These are phyloP conservation scores for Pedetes capensis DNA, from an alignment of 2,113 vertebrate species.

Conservation along the genomic window DNA sequence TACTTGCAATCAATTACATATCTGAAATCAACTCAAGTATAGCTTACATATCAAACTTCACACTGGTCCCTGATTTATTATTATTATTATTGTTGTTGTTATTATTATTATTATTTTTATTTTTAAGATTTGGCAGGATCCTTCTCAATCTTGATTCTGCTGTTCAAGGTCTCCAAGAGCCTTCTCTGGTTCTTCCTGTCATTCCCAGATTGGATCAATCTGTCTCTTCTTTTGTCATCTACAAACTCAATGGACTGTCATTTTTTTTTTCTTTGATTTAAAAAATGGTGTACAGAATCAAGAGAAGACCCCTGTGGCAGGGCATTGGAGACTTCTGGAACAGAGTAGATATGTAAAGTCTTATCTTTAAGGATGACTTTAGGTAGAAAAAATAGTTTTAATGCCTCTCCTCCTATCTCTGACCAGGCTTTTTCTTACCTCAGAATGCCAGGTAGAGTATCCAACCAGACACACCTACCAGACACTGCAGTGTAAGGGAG, in stretches of 20 bases:
- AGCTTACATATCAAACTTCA: not conserved
- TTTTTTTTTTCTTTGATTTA: not conserved
- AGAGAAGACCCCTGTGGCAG: not conserved
- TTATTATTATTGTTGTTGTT: too few relatives aligned
- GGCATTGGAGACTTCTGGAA: not conserved
- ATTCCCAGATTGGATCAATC: not conserved
- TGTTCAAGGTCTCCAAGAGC: not conserved
- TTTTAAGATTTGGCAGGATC: not conserved
- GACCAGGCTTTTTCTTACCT: not conserved
- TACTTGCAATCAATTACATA: constrained; percentile 1
- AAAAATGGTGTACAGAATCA: not conserved
- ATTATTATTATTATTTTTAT: not conserved
- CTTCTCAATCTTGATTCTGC: not conserved
- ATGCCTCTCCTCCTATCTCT: not conserved
- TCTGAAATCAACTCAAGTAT: not conserved
- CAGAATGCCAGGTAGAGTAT: not conserved
- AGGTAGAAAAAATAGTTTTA: not conserved
- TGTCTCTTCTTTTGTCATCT: not conserved
- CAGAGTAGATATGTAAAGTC: not conserved
- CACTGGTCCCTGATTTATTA: not conserved
- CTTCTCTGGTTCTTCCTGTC: not conserved
- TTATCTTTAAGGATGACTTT: not conserved
- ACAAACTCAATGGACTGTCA: not conserved
- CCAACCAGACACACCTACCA: not conserved
- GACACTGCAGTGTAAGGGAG: not conserved